These are phyloP conservation scores for Macrobrachium nipponense DNA, from an alignment of 1,140 invertebrate genomes.

Conservation along the genomic window DNA sequence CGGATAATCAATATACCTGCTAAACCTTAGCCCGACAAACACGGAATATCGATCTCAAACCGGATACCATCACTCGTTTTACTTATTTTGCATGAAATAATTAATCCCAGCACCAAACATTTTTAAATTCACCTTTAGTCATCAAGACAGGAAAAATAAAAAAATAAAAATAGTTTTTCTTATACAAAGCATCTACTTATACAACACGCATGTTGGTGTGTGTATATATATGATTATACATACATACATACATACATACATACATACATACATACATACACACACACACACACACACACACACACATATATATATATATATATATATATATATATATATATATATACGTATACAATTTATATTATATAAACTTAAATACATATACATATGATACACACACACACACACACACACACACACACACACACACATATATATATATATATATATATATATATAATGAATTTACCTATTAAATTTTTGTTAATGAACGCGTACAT, in stretches of 20 bases:
- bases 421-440: neutral
- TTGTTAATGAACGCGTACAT: too few species aligned
- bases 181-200: too few species aligned
- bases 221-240: too few species aligned
- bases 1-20: too few species aligned
- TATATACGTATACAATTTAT: neutral
- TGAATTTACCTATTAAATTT: too few species aligned
- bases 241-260: constrained; percentile 5
- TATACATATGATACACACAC: neutral
- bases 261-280: neutral
- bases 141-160: too few species aligned
- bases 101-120: neutral
- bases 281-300: neutral
- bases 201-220: too few species aligned
- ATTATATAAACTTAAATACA: neutral
- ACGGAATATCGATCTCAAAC: too few species aligned
- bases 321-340: constrained; percentile 8
- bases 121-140: neutral
- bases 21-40: too few species aligned
- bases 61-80: too few species aligned
- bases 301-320: constrained; percentile 1
- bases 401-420: neutral
- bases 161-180: too few species aligned
- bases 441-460: neutral
- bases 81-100: too few species aligned